Conservation (phyloP, 2,888 invertebrate genomes). For the Epirrita christyi region DNA sequence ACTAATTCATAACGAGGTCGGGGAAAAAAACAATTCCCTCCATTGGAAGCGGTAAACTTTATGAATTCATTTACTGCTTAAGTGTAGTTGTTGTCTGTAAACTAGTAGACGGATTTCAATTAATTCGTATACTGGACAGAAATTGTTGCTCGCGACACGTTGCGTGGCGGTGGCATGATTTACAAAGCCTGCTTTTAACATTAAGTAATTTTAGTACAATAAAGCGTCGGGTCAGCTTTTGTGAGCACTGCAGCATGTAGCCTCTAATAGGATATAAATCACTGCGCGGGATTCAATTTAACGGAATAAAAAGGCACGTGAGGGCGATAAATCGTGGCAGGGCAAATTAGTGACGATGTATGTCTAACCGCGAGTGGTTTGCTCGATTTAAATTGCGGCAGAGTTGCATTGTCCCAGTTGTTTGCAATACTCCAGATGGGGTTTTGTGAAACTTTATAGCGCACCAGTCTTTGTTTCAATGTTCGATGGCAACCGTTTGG, state of each 20-base stretch:
- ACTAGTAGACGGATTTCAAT: constrained; percentile 52
- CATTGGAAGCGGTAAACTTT: constrained; percentile 35
- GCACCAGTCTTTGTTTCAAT: constrained; percentile 58
- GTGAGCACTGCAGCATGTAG: constrained; percentile 23
- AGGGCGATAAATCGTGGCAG: constrained; percentile 61
- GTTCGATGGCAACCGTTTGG: constrained; percentile 49
- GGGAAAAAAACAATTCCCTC: constrained; percentile 14
- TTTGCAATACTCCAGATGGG: constrained; percentile 57
- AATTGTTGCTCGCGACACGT: constrained; percentile 39
- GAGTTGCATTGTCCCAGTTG: constrained; percentile 63
- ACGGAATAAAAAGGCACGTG: constrained; percentile 56
- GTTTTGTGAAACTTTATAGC: constrained; percentile 54
- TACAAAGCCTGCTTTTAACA: constrained; percentile 36
- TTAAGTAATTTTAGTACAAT: constrained; percentile 33
- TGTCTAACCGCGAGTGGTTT: constrained; percentile 54
- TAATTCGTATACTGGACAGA: constrained; percentile 44
- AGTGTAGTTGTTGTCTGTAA: constrained; percentile 45
- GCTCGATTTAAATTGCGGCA: constrained; percentile 64
- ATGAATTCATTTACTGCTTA: constrained; percentile 47
- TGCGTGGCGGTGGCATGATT: constrained; percentile 39
- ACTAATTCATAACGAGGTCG: constrained; percentile 18
- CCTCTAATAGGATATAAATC: constrained; percentile 44
- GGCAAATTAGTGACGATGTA: constrained; percentile 68
- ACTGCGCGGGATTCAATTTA: constrained; percentile 53
- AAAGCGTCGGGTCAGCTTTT: constrained; percentile 17